Conservation (phyloP, 2,888 invertebrate species). For the Heliconius charithonia region DNA sequence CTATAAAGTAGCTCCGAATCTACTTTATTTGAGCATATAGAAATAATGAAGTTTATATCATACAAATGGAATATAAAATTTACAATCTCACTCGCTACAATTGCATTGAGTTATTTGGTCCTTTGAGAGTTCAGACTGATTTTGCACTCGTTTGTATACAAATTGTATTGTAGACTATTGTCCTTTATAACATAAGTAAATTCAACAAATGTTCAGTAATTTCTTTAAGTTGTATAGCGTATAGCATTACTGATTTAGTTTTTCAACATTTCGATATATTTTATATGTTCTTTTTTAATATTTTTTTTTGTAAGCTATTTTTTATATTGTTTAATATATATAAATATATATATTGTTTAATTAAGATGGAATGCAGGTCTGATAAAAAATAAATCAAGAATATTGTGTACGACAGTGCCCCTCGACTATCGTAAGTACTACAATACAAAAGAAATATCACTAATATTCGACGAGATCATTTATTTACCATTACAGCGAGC, state of each 20-base stretch:
- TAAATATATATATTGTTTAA: no score
- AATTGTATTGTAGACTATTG: conserved; percentile 7
- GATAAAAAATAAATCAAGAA: no score
- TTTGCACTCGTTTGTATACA: conserved; percentile 18
- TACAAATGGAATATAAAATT: conserved; percentile 16
- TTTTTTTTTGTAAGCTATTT: neutral
- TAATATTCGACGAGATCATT: no score
- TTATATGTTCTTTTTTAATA: neutral
- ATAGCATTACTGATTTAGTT: neutral
- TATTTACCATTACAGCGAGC: no score
- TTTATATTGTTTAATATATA: no score
- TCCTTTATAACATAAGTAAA: conserved; percentile 9
- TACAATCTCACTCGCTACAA: conserved; percentile 11
- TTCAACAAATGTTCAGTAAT: neutral
- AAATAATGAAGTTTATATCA: conserved; percentile 11
- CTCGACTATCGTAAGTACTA: no score
- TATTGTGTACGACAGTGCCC: no score
- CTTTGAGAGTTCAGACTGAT: conserved; percentile 24
- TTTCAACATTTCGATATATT: neutral
- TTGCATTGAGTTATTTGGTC: conserved; percentile 25
- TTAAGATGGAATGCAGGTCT: no score
- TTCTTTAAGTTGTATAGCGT: conserved; percentile 6
- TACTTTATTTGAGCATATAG: neutral
- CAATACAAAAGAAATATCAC: no score
- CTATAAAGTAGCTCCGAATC: neutral